Base-by-base conservation (phyloP, 2,113 vertebrate genomes). In the Zosterops hypoxanthus region DNA sequence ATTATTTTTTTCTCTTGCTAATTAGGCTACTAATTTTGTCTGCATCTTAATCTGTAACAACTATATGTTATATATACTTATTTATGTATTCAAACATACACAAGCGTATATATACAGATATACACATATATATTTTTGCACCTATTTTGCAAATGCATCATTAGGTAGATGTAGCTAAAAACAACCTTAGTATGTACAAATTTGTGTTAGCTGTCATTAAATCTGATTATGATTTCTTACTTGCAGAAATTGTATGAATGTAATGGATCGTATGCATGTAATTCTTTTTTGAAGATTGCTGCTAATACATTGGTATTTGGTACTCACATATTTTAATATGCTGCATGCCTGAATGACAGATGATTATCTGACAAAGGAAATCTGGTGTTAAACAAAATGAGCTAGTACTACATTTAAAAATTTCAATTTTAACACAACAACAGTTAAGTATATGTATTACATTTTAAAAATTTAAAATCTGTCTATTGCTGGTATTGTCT, bases 381-480 rank as follows among this genome's bases (percentile, higher is more conserved):
- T 98, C 96, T 96, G 94, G 80, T 98, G 87, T 96, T 98, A 97
- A 97, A 95, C 96, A 96, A 96, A 97, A 96, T 95, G 80, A 97
- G 97, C 96, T 97, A 97, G 94, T 81, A 90, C 93, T 94, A 96
- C 96, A 94, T 98, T 98, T 98, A 94, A 95, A 96, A 96, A 82
- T 52, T 73, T 66, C 69, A 72, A 49, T 85, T 96, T 92, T 95
- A 97, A 88, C 92, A 96, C 86, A 96, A 95, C 90, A 97, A 96
- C 96, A 97, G 97, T 97, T 97, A 98, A 98, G 88, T 98, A 94
- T 97, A 95, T 94, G 61, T 73, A 96, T 97, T 97, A 94, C 95
- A 85, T 97, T 97, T 97, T 96, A 88, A 97, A 95, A 98, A 98
- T 98, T 97, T 98, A 98, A 98, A 98, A 98, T 98, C 97, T 98